phyloP scores from a whole-genome alignment of 2,797 vertebrate species.

The Channallabes apus region DNA sequence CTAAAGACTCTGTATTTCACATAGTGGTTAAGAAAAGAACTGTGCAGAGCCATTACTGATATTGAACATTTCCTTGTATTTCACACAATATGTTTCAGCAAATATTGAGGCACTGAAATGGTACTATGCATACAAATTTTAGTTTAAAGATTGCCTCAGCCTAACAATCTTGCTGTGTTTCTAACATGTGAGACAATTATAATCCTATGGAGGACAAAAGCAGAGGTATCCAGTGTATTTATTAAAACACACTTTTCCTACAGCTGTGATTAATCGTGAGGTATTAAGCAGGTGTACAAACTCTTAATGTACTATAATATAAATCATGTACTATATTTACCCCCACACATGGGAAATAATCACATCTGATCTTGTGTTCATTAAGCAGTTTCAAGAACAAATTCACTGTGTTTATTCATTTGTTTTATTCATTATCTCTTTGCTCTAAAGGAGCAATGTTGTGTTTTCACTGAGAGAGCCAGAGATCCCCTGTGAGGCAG shows the following conservation, averaged over 20 bases:
- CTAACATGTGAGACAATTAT: not conserved
- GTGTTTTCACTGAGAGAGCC: not conserved
- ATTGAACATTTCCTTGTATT: constrained; percentile 19
- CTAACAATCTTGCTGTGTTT: constrained; percentile 5
- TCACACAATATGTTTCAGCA: constrained; percentile 16
- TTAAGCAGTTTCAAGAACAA: constrained; percentile 32
- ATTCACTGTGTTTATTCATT: constrained; percentile 33
- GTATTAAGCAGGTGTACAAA: constrained; percentile 42
- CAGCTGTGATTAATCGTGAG: constrained; percentile 32
- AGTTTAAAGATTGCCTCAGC: not conserved
- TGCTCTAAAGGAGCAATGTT: not conserved
- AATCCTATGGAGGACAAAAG: not conserved
- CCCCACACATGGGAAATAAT: constrained; percentile 44
- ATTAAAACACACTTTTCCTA: constrained; percentile 13
- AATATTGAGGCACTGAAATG: not conserved
- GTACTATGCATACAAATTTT: constrained; percentile 21
- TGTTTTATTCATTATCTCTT: constrained; percentile 41
- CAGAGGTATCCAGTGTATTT: constrained; percentile 9
- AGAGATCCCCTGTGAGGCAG: constrained; percentile 11
- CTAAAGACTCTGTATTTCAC: not conserved
- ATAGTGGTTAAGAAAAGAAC: not conserved
- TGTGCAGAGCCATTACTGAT: not conserved
- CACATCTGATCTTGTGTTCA: constrained; percentile 38
- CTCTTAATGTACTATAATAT: constrained; percentile 38
- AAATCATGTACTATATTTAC: constrained; percentile 47